Percentiles rank a stretch among this genome's conserved stretches.
Evolutionary conservation across 2,113 vertebrate genomes (phyloP).

Genomic region (Oceanodroma tethys): DNA sequence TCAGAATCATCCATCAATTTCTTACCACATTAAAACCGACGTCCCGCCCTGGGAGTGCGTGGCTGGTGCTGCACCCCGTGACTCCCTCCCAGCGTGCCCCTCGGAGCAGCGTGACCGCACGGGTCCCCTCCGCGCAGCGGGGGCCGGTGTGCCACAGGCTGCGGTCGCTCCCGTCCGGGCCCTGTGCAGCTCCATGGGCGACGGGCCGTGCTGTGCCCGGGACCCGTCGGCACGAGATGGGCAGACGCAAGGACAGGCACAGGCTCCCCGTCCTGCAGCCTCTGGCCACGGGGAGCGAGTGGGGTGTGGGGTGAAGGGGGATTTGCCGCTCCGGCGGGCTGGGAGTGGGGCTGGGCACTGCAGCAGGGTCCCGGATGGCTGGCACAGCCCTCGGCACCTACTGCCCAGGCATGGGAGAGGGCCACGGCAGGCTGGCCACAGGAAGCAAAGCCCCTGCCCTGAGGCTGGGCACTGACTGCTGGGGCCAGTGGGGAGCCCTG

Average conservation of each 20-base stretch:
- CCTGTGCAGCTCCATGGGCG: rapidly evolving
- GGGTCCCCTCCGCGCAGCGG: neutral
- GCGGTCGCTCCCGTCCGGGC: rapidly evolving
- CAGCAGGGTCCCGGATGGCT: neutral
- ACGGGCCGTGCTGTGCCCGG: rapidly evolving
- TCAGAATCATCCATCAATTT: slow-evolving; percentile 56
- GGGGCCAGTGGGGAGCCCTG: neutral
- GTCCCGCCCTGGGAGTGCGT: neutral
- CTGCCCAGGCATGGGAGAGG: neutral
- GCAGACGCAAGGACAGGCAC: rapidly evolving
- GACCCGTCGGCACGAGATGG: rapidly evolving
- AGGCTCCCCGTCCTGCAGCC: neutral
- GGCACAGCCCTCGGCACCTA: neutral
- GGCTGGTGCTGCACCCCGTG: neutral
- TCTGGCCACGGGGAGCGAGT: rapidly evolving
- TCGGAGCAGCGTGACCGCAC: rapidly evolving
- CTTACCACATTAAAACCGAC: slow-evolving; percentile 23
- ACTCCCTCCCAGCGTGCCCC: neutral
- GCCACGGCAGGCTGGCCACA: rapidly evolving
- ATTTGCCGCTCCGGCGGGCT: rapidly evolving
- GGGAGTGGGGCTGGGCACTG: neutral
- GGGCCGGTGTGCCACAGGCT: rapidly evolving
- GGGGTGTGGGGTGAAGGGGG: rapidly evolving
- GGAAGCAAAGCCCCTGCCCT: neutral
- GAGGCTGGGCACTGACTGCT: rapidly evolving